Base-by-base conservation (phyloP, 2,888 invertebrate species). In the Dioctria linearis region DNA sequence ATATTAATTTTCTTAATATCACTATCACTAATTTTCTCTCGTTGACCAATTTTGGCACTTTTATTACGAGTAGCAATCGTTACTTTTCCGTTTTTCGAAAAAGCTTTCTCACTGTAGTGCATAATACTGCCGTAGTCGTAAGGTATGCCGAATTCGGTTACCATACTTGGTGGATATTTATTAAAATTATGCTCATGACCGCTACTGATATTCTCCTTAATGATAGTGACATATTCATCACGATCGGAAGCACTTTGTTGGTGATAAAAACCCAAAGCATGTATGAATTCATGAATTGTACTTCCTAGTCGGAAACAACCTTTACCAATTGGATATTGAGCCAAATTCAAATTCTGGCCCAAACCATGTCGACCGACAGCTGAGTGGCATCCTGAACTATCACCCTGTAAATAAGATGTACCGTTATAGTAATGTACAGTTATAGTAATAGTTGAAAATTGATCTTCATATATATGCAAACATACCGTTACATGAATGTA, bases 201-300 rank as follows among this genome's bases (percentile, higher is more conserved):
- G 90, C 86, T 79, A 85, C 86, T n/a, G n/a, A 88, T 87, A 79
- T 89, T 88, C 46, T 87, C 88, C 79, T 82, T 82, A 3, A 90
- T 89, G 63, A 95, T 91, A 0, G 85, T 87, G 0, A 94, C 93
- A 84, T 90, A 94, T 39, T 93, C 90, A 85, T 95, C 95, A 0
- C 95, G 90, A 85, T 95, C 94, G 4, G 91, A 91, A 0, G 95
- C 91, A 85, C 93, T 95, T 86, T 95, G 95, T 85, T 95, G 95
- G 86, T 95, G 95, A 86, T 93, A 90, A 87, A 95, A 95, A 0
- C 95, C 95, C 5, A 93, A 85, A 0, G 93, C 93, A 85, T 96
- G 95, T 86, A 95, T 25, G 25, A 25, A 25, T 25, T 25, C 25
- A 25, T 25, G 25, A 25, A 25, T 25, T 25, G 25, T 25, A 0